Evolutionary conservation across 1,140 invertebrate species (phyloP), one percentile per base, ranked within the genome.

Genomic region (Drosophila kikkawai): DNA sequence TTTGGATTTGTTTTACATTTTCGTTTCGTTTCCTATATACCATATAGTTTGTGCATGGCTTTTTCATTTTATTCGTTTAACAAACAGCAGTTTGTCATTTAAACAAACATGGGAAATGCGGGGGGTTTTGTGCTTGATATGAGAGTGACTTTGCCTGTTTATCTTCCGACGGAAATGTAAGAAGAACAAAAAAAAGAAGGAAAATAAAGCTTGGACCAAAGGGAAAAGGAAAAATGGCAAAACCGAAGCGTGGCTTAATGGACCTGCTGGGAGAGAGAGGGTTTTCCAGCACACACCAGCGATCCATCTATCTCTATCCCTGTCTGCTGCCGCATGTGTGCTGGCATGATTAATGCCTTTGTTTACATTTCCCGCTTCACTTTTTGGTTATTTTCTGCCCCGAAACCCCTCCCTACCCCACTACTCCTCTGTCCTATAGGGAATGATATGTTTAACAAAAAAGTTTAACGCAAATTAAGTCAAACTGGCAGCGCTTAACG

Each of bases 381-480:
- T 45, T 64, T 64, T 69, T 34, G 69, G 69, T 50, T 64, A 66
- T 79, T 75, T 71, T 71, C 73, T 29, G 26, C 64, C 42, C 45
- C 41, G 48, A 1, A 29, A 4, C 15, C 45, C 60, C n/a, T 2
- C 12, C 11, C 12, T 6, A 2, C n/a, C 13, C 5, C 2, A 11
- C 4, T 6, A 26, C 37, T 17, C 26, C 26, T 3, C 7, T 8
- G 50, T 29, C 26, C 34, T 9, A n/a, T 67, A 32, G 19, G 77
- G 80, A 80, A 77, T 88, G 77, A 83, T 88, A 90, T 90, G 85
- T 81, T 90, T 82, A 82, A 81, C 85, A 75, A 88, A 88, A 88
- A 88, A 88, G 85, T 88, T 90, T 88, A 88, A 90, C 85, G 79
- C 85, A 88, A 88, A 88, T 88, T 88, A 90, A 88, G 85, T 90